Evolutionary conservation across 2,888 invertebrate genomes (phyloP), one percentile per base, ranked within the genome.

Genomic region (Brenthis hecate): DNA sequence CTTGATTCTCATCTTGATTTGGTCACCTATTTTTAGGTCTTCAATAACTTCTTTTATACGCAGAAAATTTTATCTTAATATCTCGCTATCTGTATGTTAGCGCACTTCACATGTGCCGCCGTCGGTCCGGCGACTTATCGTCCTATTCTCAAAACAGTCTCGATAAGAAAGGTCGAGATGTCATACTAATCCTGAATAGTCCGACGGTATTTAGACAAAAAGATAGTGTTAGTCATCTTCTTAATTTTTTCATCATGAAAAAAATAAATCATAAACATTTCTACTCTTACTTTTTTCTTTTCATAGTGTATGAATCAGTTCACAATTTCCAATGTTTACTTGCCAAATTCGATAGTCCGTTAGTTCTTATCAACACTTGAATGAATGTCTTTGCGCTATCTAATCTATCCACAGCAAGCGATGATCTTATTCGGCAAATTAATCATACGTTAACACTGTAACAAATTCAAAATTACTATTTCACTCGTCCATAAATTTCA

Each of bases 1-100:
- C 96, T 98, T 98, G 95, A 97, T 98, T 97, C 98, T 96, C 98
- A 98, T 98, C 95, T 96, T 97, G 96, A 91, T 88, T 90, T 90
- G 92, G 88, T 92, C 92, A 92, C 92, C 92, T 92, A 92, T 92
- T 89, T 92, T 92, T 91, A 87, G 83, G 83, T 88, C 84, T 91
- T 91, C 81, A 85, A 86, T 76, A 85, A 88, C 86, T 86, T 85
- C 85, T 86, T 79, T 85, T 87, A 85, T 89, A 85, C 81, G 82
- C 73, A 69, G 80, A 87, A 90, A 84, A 85, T 68, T 86, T 89
- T 89, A 89, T 91, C 89, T 87, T 75, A 81, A 80, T 86, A 83
- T 83, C 79, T 85, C 75, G 74, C 73, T 88, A 86, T 89, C 86
- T 87, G 89, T 86, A 84, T 79, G 80, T 82, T 82, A 84, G 81